These are phyloP conservation scores for Phenganax marumi DNA, from an alignment of 92 coral and sea anemone species.

Conservation along the genomic window DNA sequence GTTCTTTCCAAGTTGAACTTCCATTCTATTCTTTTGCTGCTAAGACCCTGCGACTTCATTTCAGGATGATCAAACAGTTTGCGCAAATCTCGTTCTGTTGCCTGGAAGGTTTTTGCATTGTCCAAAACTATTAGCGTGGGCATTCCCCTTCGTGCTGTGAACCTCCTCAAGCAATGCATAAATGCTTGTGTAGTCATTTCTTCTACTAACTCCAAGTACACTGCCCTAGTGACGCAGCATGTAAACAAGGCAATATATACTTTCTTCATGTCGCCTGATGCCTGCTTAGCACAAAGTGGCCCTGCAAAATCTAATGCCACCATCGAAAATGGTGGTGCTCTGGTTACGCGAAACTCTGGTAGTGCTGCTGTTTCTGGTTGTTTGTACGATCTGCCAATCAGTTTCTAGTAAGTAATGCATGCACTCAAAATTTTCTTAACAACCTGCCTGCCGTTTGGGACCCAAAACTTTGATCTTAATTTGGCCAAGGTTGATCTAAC, in stretches of 20 bases:
- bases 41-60: too few relatives aligned
- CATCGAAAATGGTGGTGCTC: too few relatives aligned
- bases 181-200: conserved; percentile 5
- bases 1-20: too few relatives aligned
- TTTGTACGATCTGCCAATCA: background rate
- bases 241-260: too few relatives aligned
- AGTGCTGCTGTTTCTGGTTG: conserved; percentile 15
- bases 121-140: too few relatives aligned
- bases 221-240: conserved; percentile 22
- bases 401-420: background rate
- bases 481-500: too few relatives aligned
- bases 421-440: background rate
- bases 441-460: conserved; percentile 5
- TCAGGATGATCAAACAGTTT: too few relatives aligned
- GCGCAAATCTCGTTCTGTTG: too few relatives aligned
- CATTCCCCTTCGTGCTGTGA: conserved; percentile 22
- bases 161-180: background rate
- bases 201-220: conserved; percentile 18
- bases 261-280: too few relatives aligned
- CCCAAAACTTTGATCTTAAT: too few relatives aligned
- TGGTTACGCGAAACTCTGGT: conserved; percentile 23
- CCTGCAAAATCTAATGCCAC: conserved; percentile 8
- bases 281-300: background rate
- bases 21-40: too few relatives aligned
- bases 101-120: too few relatives aligned